Base-by-base conservation (phyloP, 30 jellyfish, hydroid and myxozoan species). In the Pseudorhiza aurosa region DNA sequence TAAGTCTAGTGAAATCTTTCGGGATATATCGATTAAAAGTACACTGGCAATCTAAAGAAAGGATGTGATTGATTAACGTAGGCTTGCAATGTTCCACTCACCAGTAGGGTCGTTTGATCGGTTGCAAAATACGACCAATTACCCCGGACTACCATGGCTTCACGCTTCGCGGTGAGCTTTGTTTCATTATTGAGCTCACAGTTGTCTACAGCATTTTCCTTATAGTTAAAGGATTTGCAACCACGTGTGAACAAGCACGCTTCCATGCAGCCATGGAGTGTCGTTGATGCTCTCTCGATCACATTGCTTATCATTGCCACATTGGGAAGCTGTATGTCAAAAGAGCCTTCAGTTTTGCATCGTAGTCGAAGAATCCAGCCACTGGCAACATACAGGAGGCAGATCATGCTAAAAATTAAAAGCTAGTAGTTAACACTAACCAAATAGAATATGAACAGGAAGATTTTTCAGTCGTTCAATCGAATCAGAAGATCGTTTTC, bases 341-440 rank as follows among this genome's bases (percentile, higher is more conserved):
- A 64, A 35, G n/a, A 12, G 58, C 40, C 50, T 36, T 64, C 77
- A 1, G 60, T 64, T 64, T 64, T 64, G 77, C 77, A 64, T 1
- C 33, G 77, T 32, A 64, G 24, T 3, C 77, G 77, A 8, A 64
- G 57, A 31, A 64, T 64, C 58, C 50, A 31, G 36, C 77, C 3
- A 8, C 8, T 64, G 17, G 58, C 60, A 8, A 11, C 21, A 18
- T 35, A 14, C 7, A 12, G 27, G 19, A 11, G 9, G 0, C 10
- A 36, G 3, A 32, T 1, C 8, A 33, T 0, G 77, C 60, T 64
- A 42, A 18, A 32, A 33, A 64, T 12, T 15, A 14, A 0, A 35
- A 64, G 4, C 2, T 39, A n/a, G n/a, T n/a, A n/a, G n/a, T n/a
- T n/a, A n/a, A n/a, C n/a, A n/a, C n/a, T n/a, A n/a, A n/a, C n/a